Conservation (phyloP, 2,113 vertebrate species). For the Lontra canadensis region DNA sequence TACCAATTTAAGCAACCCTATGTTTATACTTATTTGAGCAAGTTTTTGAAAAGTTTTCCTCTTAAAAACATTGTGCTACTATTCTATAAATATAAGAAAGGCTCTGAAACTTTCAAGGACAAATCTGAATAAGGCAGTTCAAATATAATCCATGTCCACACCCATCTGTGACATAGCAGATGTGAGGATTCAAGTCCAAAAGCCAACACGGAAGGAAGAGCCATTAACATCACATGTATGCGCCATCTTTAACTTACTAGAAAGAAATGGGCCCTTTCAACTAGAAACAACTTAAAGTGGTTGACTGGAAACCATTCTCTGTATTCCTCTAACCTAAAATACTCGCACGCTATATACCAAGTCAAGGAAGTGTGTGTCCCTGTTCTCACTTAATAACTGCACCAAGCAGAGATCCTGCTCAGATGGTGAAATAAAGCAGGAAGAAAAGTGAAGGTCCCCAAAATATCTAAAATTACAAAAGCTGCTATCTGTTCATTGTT, state of each 20-base stretch:
- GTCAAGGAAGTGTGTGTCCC: neutral
- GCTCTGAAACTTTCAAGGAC: neutral
- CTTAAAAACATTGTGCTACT: neutral
- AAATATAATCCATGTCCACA: neutral
- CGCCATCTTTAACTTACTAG: neutral
- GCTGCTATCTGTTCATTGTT: neutral
- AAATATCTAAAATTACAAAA: neutral
- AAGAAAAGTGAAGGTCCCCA: neutral
- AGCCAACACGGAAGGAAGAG: neutral
- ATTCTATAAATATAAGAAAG: neutral
- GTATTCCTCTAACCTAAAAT: neutral
- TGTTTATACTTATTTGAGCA: neutral
- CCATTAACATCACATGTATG: neutral
- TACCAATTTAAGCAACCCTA: too few species aligned
- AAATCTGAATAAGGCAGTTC: neutral
- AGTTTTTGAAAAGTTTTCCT: conserved; percentile 9
- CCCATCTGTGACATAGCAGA: accelerated
- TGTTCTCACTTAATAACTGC: neutral
- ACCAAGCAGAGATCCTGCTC: neutral
- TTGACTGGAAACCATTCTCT: neutral
- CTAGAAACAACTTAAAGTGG: neutral
- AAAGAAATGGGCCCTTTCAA: neutral
- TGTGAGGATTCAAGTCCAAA: neutral
- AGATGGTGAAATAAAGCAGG: neutral
- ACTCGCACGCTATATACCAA: neutral